Evolutionary conservation across 2,113 vertebrate genomes (phyloP).

Genomic region (Tachycineta bicolor): DNA sequence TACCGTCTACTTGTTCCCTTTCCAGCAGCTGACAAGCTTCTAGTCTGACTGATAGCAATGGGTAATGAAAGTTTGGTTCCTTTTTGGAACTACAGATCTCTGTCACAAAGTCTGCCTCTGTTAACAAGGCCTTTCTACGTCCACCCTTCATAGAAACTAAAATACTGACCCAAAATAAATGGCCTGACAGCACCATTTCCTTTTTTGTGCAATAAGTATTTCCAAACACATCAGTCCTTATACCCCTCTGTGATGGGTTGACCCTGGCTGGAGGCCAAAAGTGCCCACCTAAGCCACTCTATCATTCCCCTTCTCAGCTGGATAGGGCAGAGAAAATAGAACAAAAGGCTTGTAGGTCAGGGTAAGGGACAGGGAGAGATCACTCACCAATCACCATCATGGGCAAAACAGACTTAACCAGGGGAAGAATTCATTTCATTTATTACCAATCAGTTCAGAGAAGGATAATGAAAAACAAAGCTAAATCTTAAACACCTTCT

Average conservation of each 20-base stretch:
- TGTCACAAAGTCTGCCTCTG: neutral
- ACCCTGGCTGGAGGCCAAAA: neutral
- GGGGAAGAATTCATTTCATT: neutral
- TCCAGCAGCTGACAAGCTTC: neutral
- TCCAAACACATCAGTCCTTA: neutral
- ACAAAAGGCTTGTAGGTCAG: neutral
- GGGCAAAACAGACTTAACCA: neutral
- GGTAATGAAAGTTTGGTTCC: neutral
- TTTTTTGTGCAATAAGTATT: neutral
- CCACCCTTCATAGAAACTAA: neutral
- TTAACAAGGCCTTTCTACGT: neutral
- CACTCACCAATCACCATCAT: neutral
- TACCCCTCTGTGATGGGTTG: no score
- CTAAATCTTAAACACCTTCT: neutral
- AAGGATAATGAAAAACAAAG: neutral
- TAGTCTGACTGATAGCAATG: neutral
- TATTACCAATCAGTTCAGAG: neutral
- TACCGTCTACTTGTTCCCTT: neutral
- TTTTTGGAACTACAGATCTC: neutral
- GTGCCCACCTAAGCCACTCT: neutral
- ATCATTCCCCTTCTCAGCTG: neutral
- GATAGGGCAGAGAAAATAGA: neutral
- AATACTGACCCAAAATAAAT: neutral
- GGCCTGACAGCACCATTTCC: neutral
- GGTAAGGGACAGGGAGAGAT: neutral